Conservation (phyloP, 1,140 invertebrate genomes). For the Dreissena polymorpha region DNA sequence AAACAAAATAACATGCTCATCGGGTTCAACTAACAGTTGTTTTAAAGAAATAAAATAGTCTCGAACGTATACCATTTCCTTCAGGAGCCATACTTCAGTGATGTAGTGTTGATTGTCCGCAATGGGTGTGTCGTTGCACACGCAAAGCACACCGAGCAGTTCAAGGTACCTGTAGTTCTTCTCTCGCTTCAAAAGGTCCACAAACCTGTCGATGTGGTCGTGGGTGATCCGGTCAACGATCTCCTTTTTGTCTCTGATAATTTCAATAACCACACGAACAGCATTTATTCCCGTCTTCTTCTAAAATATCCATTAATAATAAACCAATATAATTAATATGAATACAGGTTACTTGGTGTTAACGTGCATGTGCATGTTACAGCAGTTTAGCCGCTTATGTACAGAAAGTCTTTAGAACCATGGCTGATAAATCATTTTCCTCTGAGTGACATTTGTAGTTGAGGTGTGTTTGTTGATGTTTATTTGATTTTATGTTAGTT, state of each 20-base stretch:
- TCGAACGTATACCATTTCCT: constrained; percentile 28
- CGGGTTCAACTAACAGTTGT: neutral
- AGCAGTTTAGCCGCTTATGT: neutral
- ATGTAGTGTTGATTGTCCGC: constrained; percentile 78
- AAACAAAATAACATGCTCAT: too few relatives aligned
- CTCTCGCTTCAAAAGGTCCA: constrained; percentile 71
- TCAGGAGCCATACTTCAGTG: constrained; percentile 74
- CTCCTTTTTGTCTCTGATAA: constrained; percentile 77
- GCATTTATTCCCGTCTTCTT: constrained; percentile 76
- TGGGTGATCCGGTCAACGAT: constrained; percentile 77
- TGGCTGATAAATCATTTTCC: neutral
- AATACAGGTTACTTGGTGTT: neutral
- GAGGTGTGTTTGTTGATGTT: too few relatives aligned
- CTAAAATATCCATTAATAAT: constrained; percentile 46
- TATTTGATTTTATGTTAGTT: too few relatives aligned
- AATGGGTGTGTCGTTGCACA: constrained; percentile 77
- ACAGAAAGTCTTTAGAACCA: neutral
- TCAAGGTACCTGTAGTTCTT: constrained; percentile 78
- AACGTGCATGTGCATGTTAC: too few relatives aligned
- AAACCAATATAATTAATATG: neutral
- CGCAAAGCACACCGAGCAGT: constrained; percentile 76
- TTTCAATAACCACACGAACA: constrained; percentile 77
- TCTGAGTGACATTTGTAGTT: neutral
- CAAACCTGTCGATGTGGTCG: constrained; percentile 75
- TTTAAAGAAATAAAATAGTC: neutral